Evolutionary conservation across 2,113 vertebrate species (phyloP).

Genomic region (Plotosus lineatus): DNA sequence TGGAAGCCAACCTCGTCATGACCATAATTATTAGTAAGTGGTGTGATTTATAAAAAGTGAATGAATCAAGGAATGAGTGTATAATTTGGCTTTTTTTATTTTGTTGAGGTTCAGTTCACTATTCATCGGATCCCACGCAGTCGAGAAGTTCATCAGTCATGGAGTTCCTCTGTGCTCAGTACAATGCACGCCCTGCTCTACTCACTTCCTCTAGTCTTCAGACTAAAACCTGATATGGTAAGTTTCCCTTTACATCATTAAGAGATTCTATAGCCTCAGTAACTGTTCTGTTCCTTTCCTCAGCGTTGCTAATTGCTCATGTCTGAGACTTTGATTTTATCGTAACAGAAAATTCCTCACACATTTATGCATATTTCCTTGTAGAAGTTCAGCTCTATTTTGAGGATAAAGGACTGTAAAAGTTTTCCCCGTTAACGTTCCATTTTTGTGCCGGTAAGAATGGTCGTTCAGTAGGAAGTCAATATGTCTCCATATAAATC

Average conservation of each 20-base stretch:
- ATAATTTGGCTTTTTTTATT: background rate
- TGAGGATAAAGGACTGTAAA: background rate
- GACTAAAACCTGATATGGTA: conserved; percentile 91
- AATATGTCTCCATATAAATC: background rate
- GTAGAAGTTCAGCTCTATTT: conserved; percentile 35
- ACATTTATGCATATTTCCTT: conserved; percentile 33
- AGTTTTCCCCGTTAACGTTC: background rate
- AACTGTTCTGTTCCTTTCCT: conserved; percentile 20
- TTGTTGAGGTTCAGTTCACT: conserved; percentile 72
- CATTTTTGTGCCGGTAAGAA: background rate
- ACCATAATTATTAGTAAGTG: too few species aligned
- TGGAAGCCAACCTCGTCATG: too few species aligned
- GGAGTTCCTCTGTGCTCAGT: conserved; percentile 81
- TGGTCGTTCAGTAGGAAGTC: background rate
- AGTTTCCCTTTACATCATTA: conserved; percentile 55
- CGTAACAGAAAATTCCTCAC: conserved; percentile 36
- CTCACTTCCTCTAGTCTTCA: conserved; percentile 81
- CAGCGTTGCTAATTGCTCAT: background rate
- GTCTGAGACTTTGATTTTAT: background rate
- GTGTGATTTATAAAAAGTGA: too few species aligned
- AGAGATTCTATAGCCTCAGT: conserved; percentile 23
- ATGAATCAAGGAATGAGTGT: too few species aligned
- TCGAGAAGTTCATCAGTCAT: conserved; percentile 89
- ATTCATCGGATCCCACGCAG: conserved; percentile 85
- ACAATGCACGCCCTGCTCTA: conserved; percentile 76